Conservation (phyloP, 2,888 invertebrate species). For the Geophilus truncorum region DNA sequence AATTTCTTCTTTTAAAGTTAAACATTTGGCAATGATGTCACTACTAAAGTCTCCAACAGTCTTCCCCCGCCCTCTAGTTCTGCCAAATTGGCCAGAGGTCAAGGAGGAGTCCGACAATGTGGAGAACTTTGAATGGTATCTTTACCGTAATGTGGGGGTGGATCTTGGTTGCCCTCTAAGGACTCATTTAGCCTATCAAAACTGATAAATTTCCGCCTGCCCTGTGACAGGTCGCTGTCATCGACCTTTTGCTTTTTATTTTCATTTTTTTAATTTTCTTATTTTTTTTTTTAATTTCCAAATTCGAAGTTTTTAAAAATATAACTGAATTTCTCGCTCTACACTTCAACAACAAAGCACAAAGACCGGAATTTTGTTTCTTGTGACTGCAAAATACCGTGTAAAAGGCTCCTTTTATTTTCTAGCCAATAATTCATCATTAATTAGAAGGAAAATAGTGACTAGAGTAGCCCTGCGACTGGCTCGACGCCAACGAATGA, state of each 20-base stretch:
- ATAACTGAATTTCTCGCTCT: neutral
- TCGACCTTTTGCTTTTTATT: neutral
- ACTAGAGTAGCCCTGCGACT: neutral
- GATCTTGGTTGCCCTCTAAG: neutral
- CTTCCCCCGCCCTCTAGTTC: neutral
- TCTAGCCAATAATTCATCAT: slow-evolving; percentile 8
- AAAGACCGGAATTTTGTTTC: neutral
- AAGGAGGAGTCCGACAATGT: neutral
- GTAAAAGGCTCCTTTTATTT: neutral
- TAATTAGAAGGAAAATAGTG: neutral
- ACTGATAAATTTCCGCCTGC: slow-evolving; percentile 20
- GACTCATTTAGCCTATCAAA: slow-evolving; percentile 25
- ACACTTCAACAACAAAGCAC: neutral
- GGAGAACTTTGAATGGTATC: neutral
- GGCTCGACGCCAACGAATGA: neutral
- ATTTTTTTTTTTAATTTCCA: neutral
- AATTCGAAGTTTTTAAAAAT: neutral
- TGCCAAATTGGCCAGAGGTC: neutral
- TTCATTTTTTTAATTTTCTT: neutral
- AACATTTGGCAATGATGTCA: slow-evolving; percentile 8
- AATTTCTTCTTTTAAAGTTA: neutral
- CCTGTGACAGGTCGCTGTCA: slow-evolving; percentile 25
- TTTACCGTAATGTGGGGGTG: slow-evolving; percentile 3
- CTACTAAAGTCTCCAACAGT: neutral
- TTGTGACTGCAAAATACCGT: neutral